Percentiles rank a stretch among this genome's conserved stretches.
Conservation (phyloP, 2,888 invertebrate genomes). For the Macaria notata region DNA sequence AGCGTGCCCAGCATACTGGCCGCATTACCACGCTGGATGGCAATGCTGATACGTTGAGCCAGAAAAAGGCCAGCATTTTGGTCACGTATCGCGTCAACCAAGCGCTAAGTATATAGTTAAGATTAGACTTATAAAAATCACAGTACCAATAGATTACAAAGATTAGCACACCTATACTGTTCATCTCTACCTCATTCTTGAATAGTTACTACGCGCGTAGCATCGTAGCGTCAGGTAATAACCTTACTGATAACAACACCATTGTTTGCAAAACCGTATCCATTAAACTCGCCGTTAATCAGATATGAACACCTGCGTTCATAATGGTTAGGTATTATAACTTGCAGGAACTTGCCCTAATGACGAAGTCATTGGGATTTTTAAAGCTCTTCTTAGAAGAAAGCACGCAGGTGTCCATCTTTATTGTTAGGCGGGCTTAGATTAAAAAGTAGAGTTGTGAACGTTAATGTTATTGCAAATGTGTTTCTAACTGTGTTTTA, state of each 20-base stretch:
- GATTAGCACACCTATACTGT: too few species aligned
- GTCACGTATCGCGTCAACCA: too few species aligned
- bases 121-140: too few species aligned
- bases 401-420: conserved; percentile 18
- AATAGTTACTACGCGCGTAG: not conserved
- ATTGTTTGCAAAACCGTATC: conserved; percentile 38
- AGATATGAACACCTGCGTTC: conserved; percentile 56
- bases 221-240: conserved; percentile 31
- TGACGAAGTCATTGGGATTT: conserved; percentile 22
- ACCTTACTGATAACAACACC: conserved; percentile 51
- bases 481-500: too few species aligned
- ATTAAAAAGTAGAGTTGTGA: conserved; percentile 5
- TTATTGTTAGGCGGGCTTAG: conserved; percentile 1
- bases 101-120: too few species aligned
- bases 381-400: conserved; percentile 25
- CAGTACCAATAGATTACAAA: too few species aligned
- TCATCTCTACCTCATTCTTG: too few species aligned
- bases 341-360: conserved; percentile 34
- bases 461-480: not conserved
- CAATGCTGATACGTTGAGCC: too few species aligned
- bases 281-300: conserved; percentile 34
- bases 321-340: conserved; percentile 39
- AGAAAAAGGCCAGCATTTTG: too few species aligned
- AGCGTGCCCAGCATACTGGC: too few species aligned
- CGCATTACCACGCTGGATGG: too few species aligned